Percentiles rank a stretch among this genome's conserved stretches.
Evolutionary conservation across 2,888 invertebrate genomes (phyloP).

Genomic region (Mactromeris polynyma): DNA sequence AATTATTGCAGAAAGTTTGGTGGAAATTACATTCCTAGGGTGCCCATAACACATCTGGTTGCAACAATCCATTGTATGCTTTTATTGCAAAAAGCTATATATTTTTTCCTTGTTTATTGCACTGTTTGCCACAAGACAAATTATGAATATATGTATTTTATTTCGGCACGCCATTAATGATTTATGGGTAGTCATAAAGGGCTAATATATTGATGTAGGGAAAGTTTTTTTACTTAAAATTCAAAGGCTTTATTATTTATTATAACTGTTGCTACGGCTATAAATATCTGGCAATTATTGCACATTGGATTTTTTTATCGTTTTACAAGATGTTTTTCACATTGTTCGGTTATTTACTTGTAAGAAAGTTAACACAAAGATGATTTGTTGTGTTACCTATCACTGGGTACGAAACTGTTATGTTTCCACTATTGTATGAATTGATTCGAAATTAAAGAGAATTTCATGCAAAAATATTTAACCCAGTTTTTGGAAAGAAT

Average conservation of each 20-base stretch:
- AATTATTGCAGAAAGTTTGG: neutral
- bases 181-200: constrained; percentile 8
- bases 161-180: neutral
- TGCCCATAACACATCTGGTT: neutral
- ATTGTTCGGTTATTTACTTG: neutral
- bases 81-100: constrained; percentile 1
- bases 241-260: neutral
- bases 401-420: neutral
- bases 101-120: neutral
- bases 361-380: neutral
- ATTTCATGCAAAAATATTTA: no score
- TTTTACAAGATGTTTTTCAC: neutral
- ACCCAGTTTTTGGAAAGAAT: no score
- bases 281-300: neutral
- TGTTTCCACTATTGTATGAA: no score
- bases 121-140: neutral
- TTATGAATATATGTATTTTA: neutral
- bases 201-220: neutral
- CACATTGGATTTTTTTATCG: neutral
- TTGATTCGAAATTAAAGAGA: no score
- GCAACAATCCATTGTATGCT: neutral
- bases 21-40: neutral
- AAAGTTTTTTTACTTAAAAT: neutral
- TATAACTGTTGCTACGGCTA: neutral
- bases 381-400: neutral